Evolutionary conservation across 2,888 invertebrate genomes (phyloP), one percentile per base, ranked within the genome.

Genomic region (Drosophila conformis): DNA sequence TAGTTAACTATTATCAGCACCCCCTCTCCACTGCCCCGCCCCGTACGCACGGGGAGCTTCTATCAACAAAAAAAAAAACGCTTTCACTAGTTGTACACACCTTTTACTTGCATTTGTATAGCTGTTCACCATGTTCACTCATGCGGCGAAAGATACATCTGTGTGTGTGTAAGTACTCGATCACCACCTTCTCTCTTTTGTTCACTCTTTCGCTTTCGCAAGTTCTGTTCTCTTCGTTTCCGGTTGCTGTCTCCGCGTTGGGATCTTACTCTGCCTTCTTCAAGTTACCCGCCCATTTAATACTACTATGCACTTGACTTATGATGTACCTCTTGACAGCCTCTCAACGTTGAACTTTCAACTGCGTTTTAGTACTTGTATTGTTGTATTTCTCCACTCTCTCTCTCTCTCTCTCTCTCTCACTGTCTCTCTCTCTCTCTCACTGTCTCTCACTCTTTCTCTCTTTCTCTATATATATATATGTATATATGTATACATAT

Each of bases 281-380:
- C 13, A 25, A 35, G 27, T 21, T 46, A 51, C 46, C 35, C 58
- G 33, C 40, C 61, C 48, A 54, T 33, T 33, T 21, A 21, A 33
- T 21, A 38, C 27, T 57, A 51, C 49, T 49, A 57, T 68, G 56
- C 69, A 69, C 69, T n/a, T 27, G 36, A 54, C 35, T 38, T 18
- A 46, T 25, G 21, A 46, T 25, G 25, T 46, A 18, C 38, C 49
- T 54, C 46, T 62, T n/a, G 49, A 27, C 40, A 29, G 49, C n/a
- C 38, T 71, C 48, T 76, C 82, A 65, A 64, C 83, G 87, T 79
- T 79, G 87, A 78, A 62, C 66, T 73, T 69, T 66, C 48, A 72
- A 68, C 66, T 63, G 76, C 82, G 80, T 80, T 73, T 70, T 59
- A 62, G 72, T 69, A 77, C 68, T 69, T 53, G 69, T 77, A 74